phyloP scores from a whole-genome alignment of 2,888 invertebrate species.

The Agrotis exclamationis region DNA sequence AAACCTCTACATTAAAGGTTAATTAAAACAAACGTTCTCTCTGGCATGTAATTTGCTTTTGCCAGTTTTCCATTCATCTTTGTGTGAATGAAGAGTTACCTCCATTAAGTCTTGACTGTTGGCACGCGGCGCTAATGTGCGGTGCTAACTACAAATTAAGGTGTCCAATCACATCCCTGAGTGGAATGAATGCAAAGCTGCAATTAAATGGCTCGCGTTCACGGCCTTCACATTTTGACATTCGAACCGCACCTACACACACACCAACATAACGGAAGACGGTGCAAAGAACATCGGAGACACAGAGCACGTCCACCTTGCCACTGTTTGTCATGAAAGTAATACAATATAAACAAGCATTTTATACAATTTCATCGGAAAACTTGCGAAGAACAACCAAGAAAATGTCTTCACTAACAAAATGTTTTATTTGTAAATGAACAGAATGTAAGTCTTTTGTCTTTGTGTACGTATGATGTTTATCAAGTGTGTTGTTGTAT shows the following conservation, averaged over 20 bases:
- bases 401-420: conserved; percentile 8
- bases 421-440: conserved; percentile 45
- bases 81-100: conserved; percentile 12
- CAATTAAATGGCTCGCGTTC: conserved; percentile 66
- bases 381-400: conserved; percentile 40
- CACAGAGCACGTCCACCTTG: conserved; percentile 51
- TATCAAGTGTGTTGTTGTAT: neutral
- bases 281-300: conserved; percentile 50
- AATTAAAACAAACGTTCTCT: conserved; percentile 9
- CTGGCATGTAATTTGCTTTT: conserved; percentile 16
- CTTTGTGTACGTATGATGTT: conserved; percentile 25
- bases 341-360: conserved; percentile 46
- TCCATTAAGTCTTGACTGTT: conserved; percentile 10
- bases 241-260: conserved; percentile 41
- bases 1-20: neutral
- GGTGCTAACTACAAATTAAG: conserved; percentile 65
- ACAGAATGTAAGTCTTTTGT: conserved; percentile 6
- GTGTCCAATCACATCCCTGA: conserved; percentile 55
- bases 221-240: conserved; percentile 45
- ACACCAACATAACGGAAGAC: conserved; percentile 8
- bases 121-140: conserved; percentile 25
- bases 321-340: conserved; percentile 53
- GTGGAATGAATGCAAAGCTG: conserved; percentile 51
- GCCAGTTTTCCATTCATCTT: conserved; percentile 8
- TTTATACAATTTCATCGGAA: conserved; percentile 32